These are phyloP conservation scores for Merodon equestris DNA, from an alignment of 2,888 invertebrate genomes.

Conservation along the genomic window DNA sequence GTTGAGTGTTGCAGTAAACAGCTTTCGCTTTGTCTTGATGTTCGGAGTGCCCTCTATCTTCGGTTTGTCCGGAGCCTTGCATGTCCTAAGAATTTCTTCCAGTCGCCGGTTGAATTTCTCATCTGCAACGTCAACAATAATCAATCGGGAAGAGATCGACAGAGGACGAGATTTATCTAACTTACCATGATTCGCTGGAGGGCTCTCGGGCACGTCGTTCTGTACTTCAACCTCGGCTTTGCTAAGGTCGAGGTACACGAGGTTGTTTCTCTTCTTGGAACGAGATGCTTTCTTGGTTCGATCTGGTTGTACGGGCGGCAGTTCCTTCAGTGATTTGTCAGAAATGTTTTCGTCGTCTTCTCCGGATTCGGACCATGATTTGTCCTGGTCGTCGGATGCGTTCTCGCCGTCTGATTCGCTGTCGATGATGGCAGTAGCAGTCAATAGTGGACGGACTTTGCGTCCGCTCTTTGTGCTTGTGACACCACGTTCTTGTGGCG, in stretches of 20 bases:
- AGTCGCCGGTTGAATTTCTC: slow-evolving; percentile 70
- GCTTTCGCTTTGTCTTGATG: slow-evolving; percentile 72
- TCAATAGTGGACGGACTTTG: slow-evolving; percentile 68
- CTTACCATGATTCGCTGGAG: slow-evolving; percentile 72
- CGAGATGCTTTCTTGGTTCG: neutral
- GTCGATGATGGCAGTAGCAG: slow-evolving; percentile 71
- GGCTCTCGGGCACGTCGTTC: slow-evolving; percentile 67
- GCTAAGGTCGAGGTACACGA: slow-evolving; percentile 76
- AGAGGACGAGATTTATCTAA: neutral
- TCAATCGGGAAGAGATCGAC: neutral
- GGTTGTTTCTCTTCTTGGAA: slow-evolving; percentile 45
- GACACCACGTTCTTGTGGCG: neutral
- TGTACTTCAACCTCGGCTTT: slow-evolving; percentile 74
- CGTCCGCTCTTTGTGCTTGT: slow-evolving; percentile 37
- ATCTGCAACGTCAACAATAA: slow-evolving; percentile 67
- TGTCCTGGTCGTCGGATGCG: slow-evolving; percentile 73
- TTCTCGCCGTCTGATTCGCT: slow-evolving; percentile 69
- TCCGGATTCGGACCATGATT: slow-evolving; percentile 60
- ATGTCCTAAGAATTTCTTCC: slow-evolving; percentile 73
- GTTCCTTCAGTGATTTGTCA: slow-evolving; percentile 35
- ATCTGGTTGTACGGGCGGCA: slow-evolving; percentile 22
- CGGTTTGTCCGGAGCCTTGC: slow-evolving; percentile 71
- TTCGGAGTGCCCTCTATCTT: slow-evolving; percentile 71
- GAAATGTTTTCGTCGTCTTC: slow-evolving; percentile 48
- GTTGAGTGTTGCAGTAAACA: slow-evolving; percentile 75